Evolutionary conservation across 2,797 vertebrate species (phyloP).

Genomic region (Cynodonichthys magdalenae): DNA sequence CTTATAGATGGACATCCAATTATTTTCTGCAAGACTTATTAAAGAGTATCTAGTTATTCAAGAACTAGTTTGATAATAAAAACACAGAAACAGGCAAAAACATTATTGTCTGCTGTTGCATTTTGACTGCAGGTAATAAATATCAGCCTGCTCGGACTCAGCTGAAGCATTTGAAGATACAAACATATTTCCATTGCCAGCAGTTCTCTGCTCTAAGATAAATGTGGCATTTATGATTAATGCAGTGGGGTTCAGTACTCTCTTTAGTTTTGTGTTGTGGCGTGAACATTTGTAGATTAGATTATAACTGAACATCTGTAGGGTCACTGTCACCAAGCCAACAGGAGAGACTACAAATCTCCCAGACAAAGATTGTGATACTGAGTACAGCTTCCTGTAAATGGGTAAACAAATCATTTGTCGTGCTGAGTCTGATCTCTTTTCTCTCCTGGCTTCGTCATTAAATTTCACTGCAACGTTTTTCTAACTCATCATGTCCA

Average conservation of each 20-base stretch:
- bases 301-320: constrained; percentile 37
- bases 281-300: constrained; percentile 38
- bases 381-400: constrained; percentile 39
- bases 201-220: no score
- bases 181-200: no score
- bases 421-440: constrained; percentile 30
- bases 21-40: no score
- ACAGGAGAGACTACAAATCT: constrained; percentile 41
- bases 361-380: constrained; percentile 13
- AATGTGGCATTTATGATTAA: constrained; percentile 20
- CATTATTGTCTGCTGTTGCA: no score
- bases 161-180: no score
- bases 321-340: constrained; percentile 18
- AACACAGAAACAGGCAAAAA: no score
- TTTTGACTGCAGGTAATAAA: no score
- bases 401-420: constrained; percentile 54
- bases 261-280: constrained; percentile 7
- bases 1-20: no score
- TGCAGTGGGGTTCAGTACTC: neutral
- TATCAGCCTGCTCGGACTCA: no score
- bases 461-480: constrained; percentile 34
- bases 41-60: no score
- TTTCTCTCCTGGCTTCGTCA: constrained; percentile 23
- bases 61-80: no score
- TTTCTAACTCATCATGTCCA: neutral